A percentile compares a stretch with the other conserved stretches of the same genome.
These are phyloP conservation scores for Epinotia ramella DNA, from an alignment of 2,888 invertebrate genomes.

Conservation along the genomic window DNA sequence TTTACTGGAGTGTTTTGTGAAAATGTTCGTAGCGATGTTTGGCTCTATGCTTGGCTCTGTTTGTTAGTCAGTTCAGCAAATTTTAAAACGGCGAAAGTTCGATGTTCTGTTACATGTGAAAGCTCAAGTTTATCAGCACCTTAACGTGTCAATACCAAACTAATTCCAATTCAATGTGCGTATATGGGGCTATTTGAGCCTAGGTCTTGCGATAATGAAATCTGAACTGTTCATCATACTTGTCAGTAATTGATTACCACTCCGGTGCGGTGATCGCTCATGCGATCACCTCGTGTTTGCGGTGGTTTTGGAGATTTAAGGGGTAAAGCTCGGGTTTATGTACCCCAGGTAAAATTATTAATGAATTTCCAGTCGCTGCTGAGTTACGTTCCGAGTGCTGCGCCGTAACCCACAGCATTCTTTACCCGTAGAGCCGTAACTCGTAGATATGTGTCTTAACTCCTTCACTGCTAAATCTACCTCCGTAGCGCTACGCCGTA, in stretches of 20 bases:
- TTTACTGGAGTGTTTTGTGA: no score
- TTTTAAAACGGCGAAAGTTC: no score
- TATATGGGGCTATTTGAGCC: background rate
- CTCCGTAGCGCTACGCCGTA: background rate
- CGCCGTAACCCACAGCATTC: background rate
- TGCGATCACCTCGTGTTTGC: slow-evolving; percentile 7
- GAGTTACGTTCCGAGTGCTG: background rate
- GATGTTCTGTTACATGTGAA: no score
- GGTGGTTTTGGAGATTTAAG: slow-evolving; percentile 21
- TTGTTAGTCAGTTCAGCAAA: no score
- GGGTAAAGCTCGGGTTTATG: background rate
- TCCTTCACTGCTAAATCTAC: no score
- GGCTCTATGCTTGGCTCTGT: no score
- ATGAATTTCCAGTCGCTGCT: background rate
- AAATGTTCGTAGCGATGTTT: no score
- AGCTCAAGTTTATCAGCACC: no score
- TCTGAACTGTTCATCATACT: slow-evolving; percentile 32
- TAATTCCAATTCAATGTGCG: background rate
- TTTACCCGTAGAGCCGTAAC: no score
- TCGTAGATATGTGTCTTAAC: no score
- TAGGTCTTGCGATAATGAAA: slow-evolving; percentile 29
- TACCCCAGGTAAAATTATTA: background rate
- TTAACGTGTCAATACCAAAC: background rate
- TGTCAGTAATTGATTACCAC: slow-evolving; percentile 35
- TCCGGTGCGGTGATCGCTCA: slow-evolving; percentile 21